phyloP scores from a whole-genome alignment of 2,797 vertebrate genomes.

The Pangasius djambal region DNA sequence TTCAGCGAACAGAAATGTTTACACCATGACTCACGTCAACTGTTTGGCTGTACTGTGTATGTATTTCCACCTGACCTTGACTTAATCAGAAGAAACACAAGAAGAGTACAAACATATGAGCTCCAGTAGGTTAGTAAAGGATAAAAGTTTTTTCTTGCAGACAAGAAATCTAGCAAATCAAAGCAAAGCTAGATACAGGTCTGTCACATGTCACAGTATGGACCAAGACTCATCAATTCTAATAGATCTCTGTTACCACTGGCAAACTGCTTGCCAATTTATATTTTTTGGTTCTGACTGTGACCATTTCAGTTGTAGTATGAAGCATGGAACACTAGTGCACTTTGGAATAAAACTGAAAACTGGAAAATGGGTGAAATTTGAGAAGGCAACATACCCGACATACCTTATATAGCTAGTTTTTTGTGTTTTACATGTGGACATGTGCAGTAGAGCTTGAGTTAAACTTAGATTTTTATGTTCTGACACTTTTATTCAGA shows the following conservation, averaged over 20 bases:
- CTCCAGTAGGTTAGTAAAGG: neutral
- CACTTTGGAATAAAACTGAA: neutral
- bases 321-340: neutral
- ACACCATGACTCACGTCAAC: neutral
- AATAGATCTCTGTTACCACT: neutral
- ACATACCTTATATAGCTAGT: neutral
- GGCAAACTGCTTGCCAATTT: neutral
- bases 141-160: too few relatives aligned
- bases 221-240: neutral
- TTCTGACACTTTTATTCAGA: neutral
- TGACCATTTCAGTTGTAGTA: neutral
- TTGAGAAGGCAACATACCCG: neutral
- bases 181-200: neutral
- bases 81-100: neutral
- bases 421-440: neutral
- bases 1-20: slow-evolving; percentile 1
- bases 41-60: neutral
- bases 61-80: neutral
- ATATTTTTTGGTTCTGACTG: neutral
- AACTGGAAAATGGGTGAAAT: neutral
- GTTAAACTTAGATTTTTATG: neutral
- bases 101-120: neutral
- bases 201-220: neutral
- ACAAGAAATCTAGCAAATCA: neutral
- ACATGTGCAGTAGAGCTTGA: neutral